These are phyloP conservation scores for Corynorhinus townsendii DNA, from an alignment of 2,113 vertebrate species.

Conservation along the genomic window DNA sequence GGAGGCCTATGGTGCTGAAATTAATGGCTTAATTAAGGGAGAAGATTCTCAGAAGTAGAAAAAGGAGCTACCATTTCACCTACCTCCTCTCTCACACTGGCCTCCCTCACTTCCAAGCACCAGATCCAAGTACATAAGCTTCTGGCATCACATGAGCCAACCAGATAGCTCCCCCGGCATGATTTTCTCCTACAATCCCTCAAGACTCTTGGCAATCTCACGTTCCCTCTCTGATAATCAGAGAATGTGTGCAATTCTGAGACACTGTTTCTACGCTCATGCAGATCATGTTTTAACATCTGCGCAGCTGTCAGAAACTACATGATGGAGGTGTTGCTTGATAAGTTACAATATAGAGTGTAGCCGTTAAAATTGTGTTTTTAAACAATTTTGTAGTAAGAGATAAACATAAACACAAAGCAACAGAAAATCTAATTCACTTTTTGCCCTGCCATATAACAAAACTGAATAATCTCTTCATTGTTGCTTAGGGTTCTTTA, in stretches of 20 bases:
- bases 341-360: neutral
- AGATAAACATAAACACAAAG: neutral
- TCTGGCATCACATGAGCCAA: neutral
- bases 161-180: fast-evolving
- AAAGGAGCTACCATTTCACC: neutral
- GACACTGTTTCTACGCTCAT: neutral
- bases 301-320: neutral
- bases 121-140: neutral
- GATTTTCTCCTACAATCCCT: neutral
- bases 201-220: neutral
- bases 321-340: neutral
- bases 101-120: neutral
- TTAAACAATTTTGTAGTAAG: neutral
- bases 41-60: neutral
- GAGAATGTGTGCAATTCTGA: neutral
- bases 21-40: neutral
- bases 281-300: neutral
- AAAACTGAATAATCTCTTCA: neutral
- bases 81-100: neutral
- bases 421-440: neutral
- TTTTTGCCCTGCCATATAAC: neutral
- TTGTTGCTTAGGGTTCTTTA: neutral
- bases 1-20: neutral
- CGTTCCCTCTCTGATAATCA: neutral
- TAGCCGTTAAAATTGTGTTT: neutral